Conservation (phyloP, 2,888 invertebrate species). For the Petrophora chlorosata region DNA sequence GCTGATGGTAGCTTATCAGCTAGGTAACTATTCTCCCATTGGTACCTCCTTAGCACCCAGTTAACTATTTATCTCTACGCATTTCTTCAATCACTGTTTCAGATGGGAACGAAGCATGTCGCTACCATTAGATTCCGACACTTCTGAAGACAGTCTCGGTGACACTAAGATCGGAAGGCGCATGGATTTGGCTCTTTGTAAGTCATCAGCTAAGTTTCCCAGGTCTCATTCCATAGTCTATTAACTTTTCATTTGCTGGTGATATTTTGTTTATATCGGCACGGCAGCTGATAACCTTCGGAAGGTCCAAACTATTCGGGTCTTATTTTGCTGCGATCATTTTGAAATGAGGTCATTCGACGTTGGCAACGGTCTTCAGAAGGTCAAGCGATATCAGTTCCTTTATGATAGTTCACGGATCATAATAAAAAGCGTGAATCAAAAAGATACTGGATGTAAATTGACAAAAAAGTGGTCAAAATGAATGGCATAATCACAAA, state of each 20-base stretch:
- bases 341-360: slow-evolving; percentile 49
- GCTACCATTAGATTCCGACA: slow-evolving; percentile 83
- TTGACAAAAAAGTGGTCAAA: neutral
- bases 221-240: slow-evolving; percentile 56
- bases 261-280: slow-evolving; percentile 79
- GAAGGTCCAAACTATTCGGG: slow-evolving; percentile 46
- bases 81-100: slow-evolving; percentile 41
- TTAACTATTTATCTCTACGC: neutral
- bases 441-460: neutral
- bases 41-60: neutral
- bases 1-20: slow-evolving; percentile 73
- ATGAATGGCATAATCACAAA: neutral
- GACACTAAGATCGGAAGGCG: slow-evolving; percentile 84
- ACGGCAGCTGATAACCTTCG: slow-evolving; percentile 70
- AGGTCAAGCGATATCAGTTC: slow-evolving; percentile 57
- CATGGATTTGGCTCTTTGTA: slow-evolving; percentile 94
- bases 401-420: slow-evolving; percentile 31
- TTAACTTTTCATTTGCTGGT: slow-evolving; percentile 79
- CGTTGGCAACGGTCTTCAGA: slow-evolving; percentile 47
- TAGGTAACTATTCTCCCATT: slow-evolving; percentile 54
- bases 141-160: slow-evolving; percentile 72
- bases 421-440: neutral
- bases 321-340: slow-evolving; percentile 56
- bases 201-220: slow-evolving; percentile 67
- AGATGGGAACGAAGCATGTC: slow-evolving; percentile 90